Conservation (phyloP, 2,797 vertebrate species). For the Coreius guichenoti region DNA sequence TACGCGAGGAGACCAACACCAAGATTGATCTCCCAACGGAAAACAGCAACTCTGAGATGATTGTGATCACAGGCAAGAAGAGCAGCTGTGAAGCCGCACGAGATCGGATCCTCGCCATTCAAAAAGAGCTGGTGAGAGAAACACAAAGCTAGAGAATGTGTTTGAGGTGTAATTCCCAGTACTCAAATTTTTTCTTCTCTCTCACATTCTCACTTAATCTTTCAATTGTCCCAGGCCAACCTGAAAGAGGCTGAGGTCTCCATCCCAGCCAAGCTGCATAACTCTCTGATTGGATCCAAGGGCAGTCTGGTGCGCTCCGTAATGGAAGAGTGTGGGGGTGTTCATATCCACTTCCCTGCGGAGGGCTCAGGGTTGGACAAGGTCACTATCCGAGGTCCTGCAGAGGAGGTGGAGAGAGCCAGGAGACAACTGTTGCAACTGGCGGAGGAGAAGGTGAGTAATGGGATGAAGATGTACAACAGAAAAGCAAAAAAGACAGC, state of each 20-base stretch:
- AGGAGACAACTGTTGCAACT: slow-evolving; percentile 82
- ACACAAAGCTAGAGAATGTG: neutral
- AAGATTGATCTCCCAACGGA: slow-evolving; percentile 86
- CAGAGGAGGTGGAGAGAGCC: slow-evolving; percentile 80
- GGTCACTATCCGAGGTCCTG: slow-evolving; percentile 81
- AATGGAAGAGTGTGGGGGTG: slow-evolving; percentile 86
- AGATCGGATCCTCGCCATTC: slow-evolving; percentile 82
- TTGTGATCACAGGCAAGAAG: slow-evolving; percentile 83
- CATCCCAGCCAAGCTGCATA: slow-evolving; percentile 84
- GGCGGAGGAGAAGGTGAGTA: slow-evolving; percentile 82
- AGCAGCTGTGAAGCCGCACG: slow-evolving; percentile 82
- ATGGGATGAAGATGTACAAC: neutral
- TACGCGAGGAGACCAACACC: slow-evolving; percentile 84
- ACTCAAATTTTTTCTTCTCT: neutral
- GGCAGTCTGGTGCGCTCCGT: slow-evolving; percentile 85
- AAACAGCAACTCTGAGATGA: slow-evolving; percentile 85
- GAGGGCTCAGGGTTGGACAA: slow-evolving; percentile 82
- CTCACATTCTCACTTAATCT: neutral
- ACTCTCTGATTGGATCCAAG: slow-evolving; percentile 85
- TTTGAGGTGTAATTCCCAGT: neutral
- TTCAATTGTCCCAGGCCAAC: slow-evolving; percentile 74
- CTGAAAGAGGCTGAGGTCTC: slow-evolving; percentile 82
- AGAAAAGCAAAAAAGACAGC: neutral
- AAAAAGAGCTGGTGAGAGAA: slow-evolving; percentile 79
- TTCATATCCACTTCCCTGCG: slow-evolving; percentile 84